A percentile compares a stretch with the other conserved stretches of the same genome.
phyloP scores from a whole-genome alignment of 2,888 invertebrate species.

The Aleiodes leptofemur region DNA sequence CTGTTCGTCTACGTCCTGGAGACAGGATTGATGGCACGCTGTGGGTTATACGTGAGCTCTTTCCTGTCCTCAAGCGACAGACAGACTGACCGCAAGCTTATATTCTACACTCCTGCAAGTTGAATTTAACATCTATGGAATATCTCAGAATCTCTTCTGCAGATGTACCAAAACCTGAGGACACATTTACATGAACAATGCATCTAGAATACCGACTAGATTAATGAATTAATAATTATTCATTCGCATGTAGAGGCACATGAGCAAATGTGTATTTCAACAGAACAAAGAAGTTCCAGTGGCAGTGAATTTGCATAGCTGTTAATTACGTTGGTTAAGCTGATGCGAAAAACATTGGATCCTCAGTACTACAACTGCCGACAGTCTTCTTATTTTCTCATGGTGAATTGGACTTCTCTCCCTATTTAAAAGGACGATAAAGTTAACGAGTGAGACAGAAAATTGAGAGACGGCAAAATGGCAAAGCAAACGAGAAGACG shows the following conservation, averaged over 20 bases:
- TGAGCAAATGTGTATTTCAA: slow-evolving; percentile 3
- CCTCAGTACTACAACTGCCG: slow-evolving; percentile 50
- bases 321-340: slow-evolving; percentile 67
- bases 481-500: slow-evolving; percentile 52
- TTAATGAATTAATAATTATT: no score
- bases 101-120: slow-evolving; percentile 35
- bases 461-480: slow-evolving; percentile 29
- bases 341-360: slow-evolving; percentile 49
- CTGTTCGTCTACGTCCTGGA: slow-evolving; percentile 72
- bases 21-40: slow-evolving; percentile 71
- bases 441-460: neutral
- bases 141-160: slow-evolving; percentile 68
- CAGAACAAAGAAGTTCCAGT: slow-evolving; percentile 48
- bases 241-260: neutral
- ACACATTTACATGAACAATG: no score
- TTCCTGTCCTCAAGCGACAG: slow-evolving; percentile 49
- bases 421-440: slow-evolving; percentile 39
- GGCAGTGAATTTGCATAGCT: slow-evolving; percentile 50
- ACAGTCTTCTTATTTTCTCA: slow-evolving; percentile 44
- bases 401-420: slow-evolving; percentile 41
- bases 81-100: slow-evolving; percentile 35
- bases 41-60: slow-evolving; percentile 57
- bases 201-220: no score
- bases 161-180: no score
- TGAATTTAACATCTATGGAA: slow-evolving; percentile 72